Base-by-base conservation (phyloP, 2,888 invertebrate genomes). In the Leucoptera coffeella region DNA sequence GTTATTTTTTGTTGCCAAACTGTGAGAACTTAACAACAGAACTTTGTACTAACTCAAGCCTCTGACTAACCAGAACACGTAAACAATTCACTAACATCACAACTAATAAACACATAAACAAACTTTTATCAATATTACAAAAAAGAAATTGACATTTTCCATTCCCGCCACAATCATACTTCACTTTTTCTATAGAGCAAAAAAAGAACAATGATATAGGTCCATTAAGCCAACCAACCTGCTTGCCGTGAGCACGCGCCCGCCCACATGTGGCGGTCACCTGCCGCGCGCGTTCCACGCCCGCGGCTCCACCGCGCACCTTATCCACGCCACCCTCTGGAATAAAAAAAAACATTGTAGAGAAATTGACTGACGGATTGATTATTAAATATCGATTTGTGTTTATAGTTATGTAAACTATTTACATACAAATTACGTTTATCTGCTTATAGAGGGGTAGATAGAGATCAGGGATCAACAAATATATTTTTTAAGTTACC, bases 181-280 rank as follows among this genome's bases (percentile, higher is more conserved):
- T 17, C 17, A 17, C 9, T 17, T 7, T 7, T 17, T 6, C 17
- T 9, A 17, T 17, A 17, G 17, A 17, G 9, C 17, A 17, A 17
- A 17, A 7, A 17, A 9, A 6, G 6, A 17, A 5, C 5, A 6
- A 22, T 6, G 10, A 22, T 22, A 10, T 9, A 22, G 8, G 10
- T 10, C 6, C 9, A 10, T 10, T 6, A 22, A 10, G 29, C 12
- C 12, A 23, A 38, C 52, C 28, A 32, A 65, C 69, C 65, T 67
- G 67, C 50, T 58, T 65, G 71, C 58, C 72, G 67, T 56, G 67
- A 62, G 69, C 72, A 72, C 45, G 54, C 71, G 48, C 67, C 60
- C 47, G 65, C 64, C 72, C 71, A 72, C 71, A 65, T 64, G 52
- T 57, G 69, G 69, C 60, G 61, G 69, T 64, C 64, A 64, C 65